Percentiles rank a stretch among this genome's conserved stretches.
These are phyloP conservation scores for Periplaneta americana DNA, from an alignment of 1,140 invertebrate species.

Conservation along the genomic window DNA sequence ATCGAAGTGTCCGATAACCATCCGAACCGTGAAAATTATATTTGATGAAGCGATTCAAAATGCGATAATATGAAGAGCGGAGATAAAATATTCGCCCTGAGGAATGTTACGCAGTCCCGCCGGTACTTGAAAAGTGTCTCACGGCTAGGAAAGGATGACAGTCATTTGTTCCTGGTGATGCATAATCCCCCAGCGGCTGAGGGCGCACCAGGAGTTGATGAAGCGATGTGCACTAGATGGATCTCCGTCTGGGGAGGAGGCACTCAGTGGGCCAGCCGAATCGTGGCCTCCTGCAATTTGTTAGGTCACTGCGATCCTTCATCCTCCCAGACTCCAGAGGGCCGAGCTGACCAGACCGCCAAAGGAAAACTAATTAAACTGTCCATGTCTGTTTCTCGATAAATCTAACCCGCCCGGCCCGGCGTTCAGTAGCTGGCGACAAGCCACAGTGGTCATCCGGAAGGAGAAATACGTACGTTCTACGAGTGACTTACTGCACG, in stretches of 20 bases:
- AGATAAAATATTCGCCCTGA: not conserved
- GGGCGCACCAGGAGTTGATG: not conserved
- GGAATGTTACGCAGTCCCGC: not conserved
- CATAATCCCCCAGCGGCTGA: not conserved
- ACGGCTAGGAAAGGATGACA: not conserved
- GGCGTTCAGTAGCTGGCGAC: not conserved
- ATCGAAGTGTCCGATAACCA: no score
- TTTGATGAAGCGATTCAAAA: no score
- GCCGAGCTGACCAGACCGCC: not conserved
- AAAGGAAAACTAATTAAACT: not conserved
- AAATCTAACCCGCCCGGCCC: not conserved
- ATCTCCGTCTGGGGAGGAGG: not conserved
- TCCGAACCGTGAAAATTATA: no score
- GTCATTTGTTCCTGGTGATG: not conserved
- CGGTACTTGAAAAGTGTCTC: not conserved
- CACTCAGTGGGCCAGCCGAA: not conserved
- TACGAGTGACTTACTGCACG: not conserved
- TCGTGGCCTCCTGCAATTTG: not conserved
- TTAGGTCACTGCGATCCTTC: not conserved
- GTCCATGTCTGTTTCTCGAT: not conserved
- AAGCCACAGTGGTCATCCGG: not conserved
- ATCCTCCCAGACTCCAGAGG: not conserved
- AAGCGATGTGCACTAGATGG: not conserved
- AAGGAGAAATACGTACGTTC: not conserved
- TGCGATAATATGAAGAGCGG: not conserved